A percentile compares a stretch with the other conserved stretches of the same genome.
Evolutionary conservation across 2,797 vertebrate species (phyloP).

Genomic region (Octomys mimax): DNA sequence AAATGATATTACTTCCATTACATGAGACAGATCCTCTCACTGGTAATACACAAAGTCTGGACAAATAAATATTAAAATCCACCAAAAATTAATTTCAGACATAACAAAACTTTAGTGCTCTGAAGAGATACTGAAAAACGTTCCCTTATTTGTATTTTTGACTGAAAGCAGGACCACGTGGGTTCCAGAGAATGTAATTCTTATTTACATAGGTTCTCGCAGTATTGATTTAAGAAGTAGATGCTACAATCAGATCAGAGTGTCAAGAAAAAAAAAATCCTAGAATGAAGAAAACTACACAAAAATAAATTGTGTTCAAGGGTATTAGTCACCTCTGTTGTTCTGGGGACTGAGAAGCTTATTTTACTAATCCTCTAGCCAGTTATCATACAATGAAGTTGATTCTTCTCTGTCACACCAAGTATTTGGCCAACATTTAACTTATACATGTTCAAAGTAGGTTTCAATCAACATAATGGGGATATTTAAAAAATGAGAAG

Average conservation of each 20-base stretch:
- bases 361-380: neutral
- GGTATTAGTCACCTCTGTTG: neutral
- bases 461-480: neutral
- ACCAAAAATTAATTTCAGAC: neutral
- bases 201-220: neutral
- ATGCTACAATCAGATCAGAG: neutral
- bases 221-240: neutral
- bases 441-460: neutral
- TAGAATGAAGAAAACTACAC: neutral
- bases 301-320: neutral
- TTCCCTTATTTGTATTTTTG: neutral
- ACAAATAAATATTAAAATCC: neutral
- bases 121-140: neutral
- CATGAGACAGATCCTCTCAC: neutral
- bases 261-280: neutral
- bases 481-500: neutral
- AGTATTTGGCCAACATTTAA: neutral
- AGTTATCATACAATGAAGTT: neutral
- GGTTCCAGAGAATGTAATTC: neutral
- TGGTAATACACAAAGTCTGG: neutral
- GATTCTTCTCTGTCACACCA: neutral
- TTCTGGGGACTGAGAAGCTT: neutral
- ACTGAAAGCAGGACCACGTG: fast-evolving
- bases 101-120: neutral
- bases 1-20: neutral